Base-by-base conservation (phyloP, 2,797 vertebrate genomes). In the Gambusia yucatana region DNA sequence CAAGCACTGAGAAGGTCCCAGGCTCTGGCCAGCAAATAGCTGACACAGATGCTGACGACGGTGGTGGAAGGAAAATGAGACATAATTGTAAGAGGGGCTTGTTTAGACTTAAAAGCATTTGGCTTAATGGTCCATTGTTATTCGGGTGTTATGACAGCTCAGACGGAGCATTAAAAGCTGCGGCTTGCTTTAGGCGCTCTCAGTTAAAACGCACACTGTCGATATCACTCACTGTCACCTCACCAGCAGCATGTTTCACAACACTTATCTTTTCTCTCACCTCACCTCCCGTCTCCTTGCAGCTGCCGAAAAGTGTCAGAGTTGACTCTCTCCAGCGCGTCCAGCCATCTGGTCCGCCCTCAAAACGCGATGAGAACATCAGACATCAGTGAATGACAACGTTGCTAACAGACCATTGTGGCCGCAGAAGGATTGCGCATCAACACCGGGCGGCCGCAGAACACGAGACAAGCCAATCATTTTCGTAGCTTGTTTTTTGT, bases 141-240 rank as follows among this genome's bases (percentile, higher is more conserved):
- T 85, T 82, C 86, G 9, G 67, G 75, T 77, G 77, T 78, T 87
- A 46, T 91, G 93, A 90, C 93, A 92, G 88, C 85, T 89, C 74
- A 61, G 75, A 81, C 70, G 20, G 77, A 84, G 76, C 81, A 82
- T 30, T 11, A 76, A 78, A 89, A 90, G 85, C 77, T 70, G 71
- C 20, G 77, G 72, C 79, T 88, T 77, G 78, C 92, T 91, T 90
- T 86, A 85, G 79, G 46, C 36, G 50, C 79, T 82, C 61, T 33
- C 77, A 73, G 77, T 46, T 69, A 44, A 73, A 84, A 72, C 69
- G 55, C 77, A 81, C 77, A 82, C 75, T 82, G 77, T 67, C 17
- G 50, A 79, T 81, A 81, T 28, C 70, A 46, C 77, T 88, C 80
- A 30, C 79, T 82, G 71, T 73, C 73, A 81, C 74, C 80, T 55